phyloP scores from a whole-genome alignment of 1,140 invertebrate genomes.

The Tribolium castaneum region DNA sequence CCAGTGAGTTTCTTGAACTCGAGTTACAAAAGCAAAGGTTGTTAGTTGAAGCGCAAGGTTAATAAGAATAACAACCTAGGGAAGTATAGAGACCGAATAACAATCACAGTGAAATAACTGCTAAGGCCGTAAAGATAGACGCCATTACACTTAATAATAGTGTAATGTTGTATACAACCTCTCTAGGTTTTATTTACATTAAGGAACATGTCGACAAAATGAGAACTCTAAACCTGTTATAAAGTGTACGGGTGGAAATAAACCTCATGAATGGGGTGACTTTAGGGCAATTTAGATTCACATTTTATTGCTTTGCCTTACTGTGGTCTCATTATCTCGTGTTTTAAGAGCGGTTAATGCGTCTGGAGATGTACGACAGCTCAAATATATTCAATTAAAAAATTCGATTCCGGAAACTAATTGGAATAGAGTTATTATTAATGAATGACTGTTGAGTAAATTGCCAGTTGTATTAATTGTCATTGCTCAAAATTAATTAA shows the following conservation, averaged over 20 bases:
- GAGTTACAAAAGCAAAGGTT: too few species aligned
- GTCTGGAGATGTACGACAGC: background rate
- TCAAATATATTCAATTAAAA: too few species aligned
- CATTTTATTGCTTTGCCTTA: slow-evolving; percentile 17
- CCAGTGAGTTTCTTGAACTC: too few species aligned
- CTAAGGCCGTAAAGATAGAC: background rate
- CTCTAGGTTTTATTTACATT: slow-evolving; percentile 12
- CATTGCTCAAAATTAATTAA: background rate
- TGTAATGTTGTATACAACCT: background rate
- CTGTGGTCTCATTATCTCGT: background rate
- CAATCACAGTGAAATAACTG: background rate
- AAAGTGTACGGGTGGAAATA: background rate
- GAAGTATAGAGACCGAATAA: background rate
- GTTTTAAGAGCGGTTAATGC: background rate
- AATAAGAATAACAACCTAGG: too few species aligned
- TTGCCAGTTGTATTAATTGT: background rate
- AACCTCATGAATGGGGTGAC: slow-evolving; percentile 12
- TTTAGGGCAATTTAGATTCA: slow-evolving; percentile 9
- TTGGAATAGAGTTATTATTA: too few species aligned
- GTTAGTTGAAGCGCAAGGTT: too few species aligned
- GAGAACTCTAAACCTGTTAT: slow-evolving; percentile 4
- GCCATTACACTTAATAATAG: background rate
- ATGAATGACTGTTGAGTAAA: too few species aligned
- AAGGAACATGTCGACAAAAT: background rate
- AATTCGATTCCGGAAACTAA: too few species aligned